A percentile compares a stretch with the other conserved stretches of the same genome.
phyloP scores from a whole-genome alignment of 2,113 vertebrate species.

The Lophius piscatorius region DNA sequence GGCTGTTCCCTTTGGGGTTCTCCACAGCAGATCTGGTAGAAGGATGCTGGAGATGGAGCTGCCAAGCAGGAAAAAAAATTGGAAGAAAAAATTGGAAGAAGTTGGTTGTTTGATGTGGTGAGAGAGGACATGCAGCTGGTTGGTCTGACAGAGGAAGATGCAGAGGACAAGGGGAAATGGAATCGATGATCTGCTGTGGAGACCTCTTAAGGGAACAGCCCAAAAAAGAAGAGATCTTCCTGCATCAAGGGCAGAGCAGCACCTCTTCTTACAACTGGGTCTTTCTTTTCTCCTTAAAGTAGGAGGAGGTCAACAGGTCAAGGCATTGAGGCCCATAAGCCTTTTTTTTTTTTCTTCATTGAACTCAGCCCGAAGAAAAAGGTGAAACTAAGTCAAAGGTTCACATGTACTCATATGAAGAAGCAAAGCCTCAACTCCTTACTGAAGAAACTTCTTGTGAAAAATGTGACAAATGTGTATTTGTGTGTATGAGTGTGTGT shows the following conservation, averaged over 20 bases:
- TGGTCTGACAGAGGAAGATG: no score
- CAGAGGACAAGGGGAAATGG: no score
- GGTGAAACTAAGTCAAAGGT: slow-evolving; percentile 26
- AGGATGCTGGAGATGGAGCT: no score
- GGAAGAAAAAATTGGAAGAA: no score
- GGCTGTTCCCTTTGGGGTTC: no score
- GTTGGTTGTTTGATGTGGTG: no score
- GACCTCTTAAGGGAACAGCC: no score
- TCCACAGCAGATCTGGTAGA: no score
- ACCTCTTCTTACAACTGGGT: slow-evolving; percentile 25
- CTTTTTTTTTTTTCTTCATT: slow-evolving; percentile 33
- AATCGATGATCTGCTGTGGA: no score
- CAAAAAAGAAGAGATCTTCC: slow-evolving; percentile 36
- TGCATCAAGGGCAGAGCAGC: slow-evolving; percentile 8
- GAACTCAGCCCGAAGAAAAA: slow-evolving; percentile 48
- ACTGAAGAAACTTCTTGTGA: slow-evolving; percentile 12
- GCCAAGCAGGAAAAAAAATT: no score
- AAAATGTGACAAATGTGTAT: not conserved
- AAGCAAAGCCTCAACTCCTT: slow-evolving; percentile 26
- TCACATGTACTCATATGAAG: slow-evolving; percentile 9
- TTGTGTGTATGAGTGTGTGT: slow-evolving; percentile 28
- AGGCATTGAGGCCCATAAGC: slow-evolving; percentile 24
- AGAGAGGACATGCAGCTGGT: no score
- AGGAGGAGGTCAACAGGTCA: slow-evolving; percentile 38
- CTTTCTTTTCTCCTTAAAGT: slow-evolving; percentile 27